Base-by-base conservation (phyloP, 2,797 vertebrate genomes). In the Sebastes taczanowskii region DNA sequence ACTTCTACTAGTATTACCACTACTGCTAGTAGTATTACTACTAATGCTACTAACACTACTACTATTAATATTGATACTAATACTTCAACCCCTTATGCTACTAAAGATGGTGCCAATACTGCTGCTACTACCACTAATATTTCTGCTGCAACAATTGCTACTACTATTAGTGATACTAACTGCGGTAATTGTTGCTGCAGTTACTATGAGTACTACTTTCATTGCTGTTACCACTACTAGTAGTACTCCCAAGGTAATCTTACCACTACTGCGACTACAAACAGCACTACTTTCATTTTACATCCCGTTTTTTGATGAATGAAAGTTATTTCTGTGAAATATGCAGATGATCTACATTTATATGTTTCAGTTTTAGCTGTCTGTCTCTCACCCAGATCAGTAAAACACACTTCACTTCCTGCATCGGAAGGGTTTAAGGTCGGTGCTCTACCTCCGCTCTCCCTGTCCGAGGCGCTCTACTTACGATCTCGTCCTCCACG, bases 401-500 rank as follows among this genome's bases (percentile, higher is more conserved):
- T 30, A 14, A 20, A 27, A 73, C 7, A 29, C 22, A 42, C 52
- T 29, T 30, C 20, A 22, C 32, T 35, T 63, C n/a, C 49, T 65
- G 79, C 11, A 18, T 6, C 20, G 0, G 27, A 10, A 0, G 18
- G 18, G 32, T 72, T 1, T 55, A 42, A 34, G 61, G 68, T 62
- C 32, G 5, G 8, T 1, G 1, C 23, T 27, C 29, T 18, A 46
- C 56, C 10, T 4, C 6, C 2, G 0, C 27, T 23, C 2, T 22
- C 4, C 35, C 62, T 65, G 14, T 27, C n/a, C 10, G 0, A 56
- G 11, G 22, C 3, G 13, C 6, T 52, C 29, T 11, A 97, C 97
- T 97, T 77, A 99, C 98, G 11, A 99, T 98, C 91, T 99, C 98
- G 4, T 99, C 98, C 83, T 99, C 98, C 89, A 99, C 95, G 22